Base-by-base conservation (phyloP, 2,888 invertebrate species). In the Leucophora obtusa region DNA sequence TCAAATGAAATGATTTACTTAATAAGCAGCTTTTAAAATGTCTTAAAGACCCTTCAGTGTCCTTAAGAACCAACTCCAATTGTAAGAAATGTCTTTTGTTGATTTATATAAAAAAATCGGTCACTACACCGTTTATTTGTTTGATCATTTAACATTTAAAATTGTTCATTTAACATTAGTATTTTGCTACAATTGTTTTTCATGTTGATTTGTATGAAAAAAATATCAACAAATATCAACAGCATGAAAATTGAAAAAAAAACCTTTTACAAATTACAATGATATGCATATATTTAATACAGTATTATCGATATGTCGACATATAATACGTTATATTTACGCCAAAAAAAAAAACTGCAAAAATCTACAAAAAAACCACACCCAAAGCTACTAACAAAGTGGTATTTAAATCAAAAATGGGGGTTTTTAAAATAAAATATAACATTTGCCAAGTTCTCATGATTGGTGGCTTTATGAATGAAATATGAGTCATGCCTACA, bases 361-460 rank as follows among this genome's bases (percentile, higher is more conserved):
- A 17, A 58, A 10, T 21, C 17, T n/a, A 28, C 43, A 14, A 18
- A 14, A n/a, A 54, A 62, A 54, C 75, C 80, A 68, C 80, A 80
- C 80, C 80, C 74, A 68, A 58, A 47, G 15, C 58, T 1, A 50
- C 35, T 28, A 38, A 17, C 54, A 47, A n/a, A 35, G 47, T 35
- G 18, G 15, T 71, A 71, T 66, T 69, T 47, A 72, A 72, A 80
- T 69, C 62, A 68, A 60, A 60, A 33, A 11, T 6, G 3, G 24
- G 56, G 66, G 58, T 17, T 35, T 60, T 66, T 47, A 9, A 43
- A 68, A 65, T 28, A 28, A 28, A 28, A 28, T 28, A 28, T 28
- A 28, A 53, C 5, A 53, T 73, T 74, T 73, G 77, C 77, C 81
- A 81, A 81, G 81, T 81, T 81, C 81, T 77, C 81, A 81, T 77